These are phyloP conservation scores for Tinamus major DNA, from an alignment of 2,797 vertebrate genomes.

Conservation along the genomic window DNA sequence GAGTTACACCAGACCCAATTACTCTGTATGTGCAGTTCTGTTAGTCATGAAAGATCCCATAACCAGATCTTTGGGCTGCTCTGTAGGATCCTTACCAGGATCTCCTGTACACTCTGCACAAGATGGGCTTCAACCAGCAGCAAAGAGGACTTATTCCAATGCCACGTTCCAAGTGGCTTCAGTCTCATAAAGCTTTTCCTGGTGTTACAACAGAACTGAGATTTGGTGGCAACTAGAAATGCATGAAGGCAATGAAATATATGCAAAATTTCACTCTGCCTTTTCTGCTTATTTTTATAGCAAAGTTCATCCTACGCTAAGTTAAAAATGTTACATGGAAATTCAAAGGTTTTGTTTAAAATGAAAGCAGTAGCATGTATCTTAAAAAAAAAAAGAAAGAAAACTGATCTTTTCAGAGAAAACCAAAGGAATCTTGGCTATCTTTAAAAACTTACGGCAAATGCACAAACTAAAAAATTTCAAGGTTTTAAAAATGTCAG, in stretches of 20 bases:
- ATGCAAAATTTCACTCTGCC: constrained; percentile 13
- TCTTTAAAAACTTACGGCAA: constrained; percentile 25
- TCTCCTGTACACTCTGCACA: background rate
- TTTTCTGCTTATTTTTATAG: background rate
- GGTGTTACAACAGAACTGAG: constrained; percentile 2
- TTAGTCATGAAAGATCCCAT: constrained; percentile 45
- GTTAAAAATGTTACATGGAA: background rate
- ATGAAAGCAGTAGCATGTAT: background rate
- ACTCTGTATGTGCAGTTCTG: constrained; percentile 37
- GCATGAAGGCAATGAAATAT: constrained; percentile 6
- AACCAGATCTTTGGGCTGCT: constrained; percentile 20
- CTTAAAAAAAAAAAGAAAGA: background rate
- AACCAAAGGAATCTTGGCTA: constrained; percentile 1
- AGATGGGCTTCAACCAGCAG: constrained; percentile 31
- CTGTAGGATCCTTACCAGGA: constrained; percentile 40
- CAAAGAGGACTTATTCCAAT: background rate
- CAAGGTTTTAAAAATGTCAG: constrained; percentile 37
- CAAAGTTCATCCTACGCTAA: constrained; percentile 12
- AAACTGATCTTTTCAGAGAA: background rate
- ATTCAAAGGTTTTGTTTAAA: background rate
- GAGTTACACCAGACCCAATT: constrained; percentile 38
- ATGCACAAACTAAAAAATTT: constrained; percentile 24
- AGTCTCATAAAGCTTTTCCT: constrained; percentile 24
- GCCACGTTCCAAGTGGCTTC: constrained; percentile 25
- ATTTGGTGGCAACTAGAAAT: background rate